phyloP scores from a whole-genome alignment of 2,888 invertebrate genomes.

The Hypomecis punctinalis region DNA sequence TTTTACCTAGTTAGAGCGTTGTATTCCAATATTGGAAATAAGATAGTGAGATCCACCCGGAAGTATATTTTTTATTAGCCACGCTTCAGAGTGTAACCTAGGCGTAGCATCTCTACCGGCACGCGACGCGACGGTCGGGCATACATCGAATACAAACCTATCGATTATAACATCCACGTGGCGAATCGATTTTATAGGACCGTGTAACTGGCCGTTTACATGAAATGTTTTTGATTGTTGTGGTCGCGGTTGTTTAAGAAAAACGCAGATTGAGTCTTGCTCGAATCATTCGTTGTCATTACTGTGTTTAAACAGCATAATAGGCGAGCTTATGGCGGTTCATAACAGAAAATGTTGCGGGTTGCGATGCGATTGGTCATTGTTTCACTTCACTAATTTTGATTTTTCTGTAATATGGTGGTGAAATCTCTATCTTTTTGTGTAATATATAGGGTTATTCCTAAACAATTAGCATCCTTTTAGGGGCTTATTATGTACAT shows the following conservation, averaged over 20 bases:
- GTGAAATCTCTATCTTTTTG: too few species aligned
- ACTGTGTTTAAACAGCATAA: not conserved
- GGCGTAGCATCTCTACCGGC: constrained; percentile 54
- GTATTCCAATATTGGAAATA: too few species aligned
- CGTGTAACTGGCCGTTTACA: constrained; percentile 57
- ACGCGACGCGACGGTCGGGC: constrained; percentile 63
- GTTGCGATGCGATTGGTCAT: too few species aligned
- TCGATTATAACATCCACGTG: constrained; percentile 46
- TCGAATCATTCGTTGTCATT: not conserved
- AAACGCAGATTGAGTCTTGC: not conserved
- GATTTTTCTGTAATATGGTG: too few species aligned
- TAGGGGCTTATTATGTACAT: too few species aligned
- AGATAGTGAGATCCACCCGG: too few species aligned
- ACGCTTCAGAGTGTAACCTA: constrained; percentile 29
- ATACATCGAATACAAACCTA: constrained; percentile 58
- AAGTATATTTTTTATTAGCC: not conserved
- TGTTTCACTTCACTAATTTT: too few species aligned
- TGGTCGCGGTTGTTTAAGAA: constrained; percentile 18
- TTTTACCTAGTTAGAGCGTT: too few species aligned
- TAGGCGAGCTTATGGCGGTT: not conserved
- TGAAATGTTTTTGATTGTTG: constrained; percentile 64
- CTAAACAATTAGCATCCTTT: too few species aligned
- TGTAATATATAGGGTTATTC: too few species aligned
- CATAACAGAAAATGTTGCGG: too few species aligned
- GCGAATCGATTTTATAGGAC: constrained; percentile 68